Percentiles rank a stretch among this genome's conserved stretches.
Evolutionary conservation across 2,113 vertebrate species (phyloP).

Genomic region (Cercocebus atys): DNA sequence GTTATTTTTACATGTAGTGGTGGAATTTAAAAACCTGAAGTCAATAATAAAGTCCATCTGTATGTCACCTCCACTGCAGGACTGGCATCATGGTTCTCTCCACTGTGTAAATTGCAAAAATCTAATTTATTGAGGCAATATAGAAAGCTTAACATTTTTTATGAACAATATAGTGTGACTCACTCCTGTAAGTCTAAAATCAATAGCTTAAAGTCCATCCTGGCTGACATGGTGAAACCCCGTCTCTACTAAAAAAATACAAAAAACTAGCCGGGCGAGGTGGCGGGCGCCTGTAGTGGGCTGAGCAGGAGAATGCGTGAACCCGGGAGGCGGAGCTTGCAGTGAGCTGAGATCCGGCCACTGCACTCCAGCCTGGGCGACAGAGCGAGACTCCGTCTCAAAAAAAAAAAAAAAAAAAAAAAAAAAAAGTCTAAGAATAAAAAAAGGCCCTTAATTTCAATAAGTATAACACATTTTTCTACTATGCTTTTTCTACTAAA

Average conservation of each 20-base stretch:
- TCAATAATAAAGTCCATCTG: background rate
- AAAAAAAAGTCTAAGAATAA: background rate
- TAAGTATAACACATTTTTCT: background rate
- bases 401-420: too few species aligned
- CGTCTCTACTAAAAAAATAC: too few species aligned
- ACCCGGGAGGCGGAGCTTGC: too few species aligned
- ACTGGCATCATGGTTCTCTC: background rate
- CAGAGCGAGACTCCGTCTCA: too few species aligned
- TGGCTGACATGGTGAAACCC: too few species aligned
- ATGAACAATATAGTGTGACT: background rate
- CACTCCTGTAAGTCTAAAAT: conserved; percentile 16
- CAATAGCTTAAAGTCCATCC: background rate
- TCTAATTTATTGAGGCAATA: background rate
- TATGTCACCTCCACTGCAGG: accelerated
- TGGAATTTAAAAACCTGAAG: background rate
- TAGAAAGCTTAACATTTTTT: background rate
- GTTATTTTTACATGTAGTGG: background rate
- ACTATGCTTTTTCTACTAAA: background rate
- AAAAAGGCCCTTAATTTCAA: background rate
- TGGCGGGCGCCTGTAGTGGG: too few species aligned
- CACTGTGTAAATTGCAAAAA: background rate
- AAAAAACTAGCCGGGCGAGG: too few species aligned
- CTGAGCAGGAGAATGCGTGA: too few species aligned
- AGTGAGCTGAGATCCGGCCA: too few species aligned
- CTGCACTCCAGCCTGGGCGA: too few species aligned